phyloP scores from a whole-genome alignment of 2,113 vertebrate species.

The Megaceryle maxima region DNA sequence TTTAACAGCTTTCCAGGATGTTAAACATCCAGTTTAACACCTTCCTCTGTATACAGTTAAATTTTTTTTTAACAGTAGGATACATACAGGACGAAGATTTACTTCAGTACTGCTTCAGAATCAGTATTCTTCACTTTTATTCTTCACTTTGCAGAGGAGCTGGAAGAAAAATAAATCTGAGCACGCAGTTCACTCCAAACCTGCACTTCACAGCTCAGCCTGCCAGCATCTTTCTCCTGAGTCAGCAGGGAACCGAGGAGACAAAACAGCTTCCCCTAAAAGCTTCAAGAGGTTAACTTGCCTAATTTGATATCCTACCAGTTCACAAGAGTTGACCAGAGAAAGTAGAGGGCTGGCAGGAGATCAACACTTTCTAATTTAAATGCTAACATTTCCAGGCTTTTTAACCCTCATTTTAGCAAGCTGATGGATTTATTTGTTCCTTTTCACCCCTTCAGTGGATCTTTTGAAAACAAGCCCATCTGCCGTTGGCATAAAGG shows the following conservation, averaged over 20 bases:
- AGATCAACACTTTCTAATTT: not conserved
- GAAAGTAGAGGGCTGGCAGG: not conserved
- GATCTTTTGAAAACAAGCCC: not conserved
- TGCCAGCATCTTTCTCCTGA: not conserved
- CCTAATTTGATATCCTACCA: constrained; percentile 1
- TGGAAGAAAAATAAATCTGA: not conserved
- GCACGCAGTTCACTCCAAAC: not conserved
- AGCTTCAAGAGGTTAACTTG: not conserved
- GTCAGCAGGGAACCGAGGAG: constrained; percentile 2
- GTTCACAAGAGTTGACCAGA: not conserved
- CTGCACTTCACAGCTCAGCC: not conserved
- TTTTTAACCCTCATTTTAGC: not conserved
- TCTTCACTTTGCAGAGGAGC: not conserved
- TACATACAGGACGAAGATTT: not conserved
- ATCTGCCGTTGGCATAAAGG: not conserved
- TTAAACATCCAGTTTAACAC: too few species aligned
- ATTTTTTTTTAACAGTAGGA: not conserved
- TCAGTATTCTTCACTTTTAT: not conserved
- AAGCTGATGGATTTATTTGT: not conserved
- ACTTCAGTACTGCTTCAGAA: not conserved
- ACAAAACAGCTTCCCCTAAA: constrained; percentile 14
- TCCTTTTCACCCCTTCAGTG: not conserved
- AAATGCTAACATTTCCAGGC: constrained; percentile 6
- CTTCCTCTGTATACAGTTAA: not conserved
- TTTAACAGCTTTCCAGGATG: not conserved